Base-by-base conservation (phyloP, 2,113 vertebrate species). In the Caranx melampygus region DNA sequence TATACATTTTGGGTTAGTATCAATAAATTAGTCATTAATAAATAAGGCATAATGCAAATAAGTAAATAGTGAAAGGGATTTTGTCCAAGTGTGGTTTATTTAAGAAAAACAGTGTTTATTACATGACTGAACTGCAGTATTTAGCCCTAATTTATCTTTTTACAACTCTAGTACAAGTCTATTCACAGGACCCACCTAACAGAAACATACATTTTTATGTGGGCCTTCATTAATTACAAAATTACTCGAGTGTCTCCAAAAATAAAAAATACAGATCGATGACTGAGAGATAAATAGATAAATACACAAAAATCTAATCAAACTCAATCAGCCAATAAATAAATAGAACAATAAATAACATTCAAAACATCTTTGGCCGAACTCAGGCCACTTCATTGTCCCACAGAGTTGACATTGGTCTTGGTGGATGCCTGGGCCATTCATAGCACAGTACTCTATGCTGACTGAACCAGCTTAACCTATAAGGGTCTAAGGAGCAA, bases 311-410 rank as follows among this genome's bases (percentile, higher is more conserved):
- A 90, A 85, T 81, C 45, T 0, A 79, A 90, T 86, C 78, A 71
- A 87, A 89, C 52, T 83, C 85, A 86, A 85, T 86, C 78, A 83
- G 84, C 52, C 84, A 91, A 93, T 93, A 94, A 94, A 95, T 95
- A 94, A 94, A 93, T 93, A 92, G 54, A 92, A 94, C 82, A 91
- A 95, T 95, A 94, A 94, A 95, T 95, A 95, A 91, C 93, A 94
- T 92, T 93, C 85, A 93, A 89, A 93, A 91, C 65, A 93, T 93
- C 92, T 94, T 95, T 95, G 94, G 93, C 91, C 94, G 89, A 87
- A 92, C 83, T 75, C 37, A 69, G 92, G 92, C 93, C 90, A 64
- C 75, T 35, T 84, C 51, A 61, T 73, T 61, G 84, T 84, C 79
- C 78, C 82, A 86, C 65, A 70, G 64, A 75, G 66, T 68, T 52